Evolutionary conservation across 1,140 invertebrate species (phyloP).

Genomic region (Ridgeia piscesae): DNA sequence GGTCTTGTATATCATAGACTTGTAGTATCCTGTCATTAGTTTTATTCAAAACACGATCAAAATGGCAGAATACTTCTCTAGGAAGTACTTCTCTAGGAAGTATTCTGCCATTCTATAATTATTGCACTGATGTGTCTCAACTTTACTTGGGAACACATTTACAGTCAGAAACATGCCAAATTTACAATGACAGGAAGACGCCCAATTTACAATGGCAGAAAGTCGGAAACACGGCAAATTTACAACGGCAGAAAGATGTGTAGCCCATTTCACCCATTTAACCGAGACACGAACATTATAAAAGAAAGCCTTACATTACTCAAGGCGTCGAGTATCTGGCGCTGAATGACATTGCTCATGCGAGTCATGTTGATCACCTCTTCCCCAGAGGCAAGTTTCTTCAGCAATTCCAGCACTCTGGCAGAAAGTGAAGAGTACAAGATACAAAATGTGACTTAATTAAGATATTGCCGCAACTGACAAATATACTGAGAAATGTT

Average conservation of each 20-base stretch:
- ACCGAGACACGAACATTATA: slow-evolving; percentile 24
- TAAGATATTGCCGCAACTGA: not conserved
- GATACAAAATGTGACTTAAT: not conserved
- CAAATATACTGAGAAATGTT: not conserved
- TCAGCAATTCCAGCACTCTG: slow-evolving; percentile 63
- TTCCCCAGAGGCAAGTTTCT: slow-evolving; percentile 58
- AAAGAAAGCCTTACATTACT: slow-evolving; percentile 39
- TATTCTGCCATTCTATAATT: no score
- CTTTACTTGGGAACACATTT: no score
- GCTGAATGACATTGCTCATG: slow-evolving; percentile 72
- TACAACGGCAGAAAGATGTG: not conserved
- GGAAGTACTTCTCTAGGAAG: no score
- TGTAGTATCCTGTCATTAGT: no score
- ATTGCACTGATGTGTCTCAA: no score
- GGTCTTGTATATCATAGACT: no score
- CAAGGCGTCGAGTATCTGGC: slow-evolving; percentile 67
- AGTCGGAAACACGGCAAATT: not conserved
- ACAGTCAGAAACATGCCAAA: no score
- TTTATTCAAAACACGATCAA: no score
- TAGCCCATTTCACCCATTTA: not conserved
- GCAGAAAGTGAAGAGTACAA: slow-evolving; percentile 19
- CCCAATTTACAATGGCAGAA: not conserved
- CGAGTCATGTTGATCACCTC: slow-evolving; percentile 75
- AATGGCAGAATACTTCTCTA: no score
- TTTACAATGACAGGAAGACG: no score